Evolutionary conservation across 2,797 vertebrate genomes (phyloP).

Genomic region (Mormyrus hasselquistii): DNA sequence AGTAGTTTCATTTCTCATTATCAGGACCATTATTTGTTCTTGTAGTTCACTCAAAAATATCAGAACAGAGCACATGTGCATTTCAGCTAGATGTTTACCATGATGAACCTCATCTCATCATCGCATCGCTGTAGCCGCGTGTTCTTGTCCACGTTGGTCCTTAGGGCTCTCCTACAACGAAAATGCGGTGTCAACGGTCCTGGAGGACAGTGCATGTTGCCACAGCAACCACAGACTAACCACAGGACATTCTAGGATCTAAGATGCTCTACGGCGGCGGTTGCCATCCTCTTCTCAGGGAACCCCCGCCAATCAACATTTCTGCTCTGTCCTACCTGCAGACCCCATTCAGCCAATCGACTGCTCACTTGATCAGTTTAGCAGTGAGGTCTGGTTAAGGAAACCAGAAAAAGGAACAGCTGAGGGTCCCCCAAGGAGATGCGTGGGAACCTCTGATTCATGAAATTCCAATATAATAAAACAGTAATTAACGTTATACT

Average conservation of each 20-base stretch:
- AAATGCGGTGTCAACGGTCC: neutral
- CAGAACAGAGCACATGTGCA: neutral
- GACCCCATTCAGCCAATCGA: neutral
- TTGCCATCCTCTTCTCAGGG: neutral
- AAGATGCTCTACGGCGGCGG: neutral
- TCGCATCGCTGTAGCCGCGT: slow-evolving; percentile 38
- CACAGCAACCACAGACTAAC: neutral
- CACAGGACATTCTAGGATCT: neutral
- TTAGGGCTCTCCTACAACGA: slow-evolving; percentile 49
- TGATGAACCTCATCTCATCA: slow-evolving; percentile 35
- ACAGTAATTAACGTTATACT: neutral
- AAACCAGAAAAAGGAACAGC: neutral
- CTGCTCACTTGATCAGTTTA: neutral
- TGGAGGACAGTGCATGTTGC: neutral
- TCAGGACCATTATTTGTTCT: neutral
- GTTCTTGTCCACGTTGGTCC: slow-evolving; percentile 35
- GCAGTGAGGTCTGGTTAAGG: neutral
- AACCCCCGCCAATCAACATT: neutral
- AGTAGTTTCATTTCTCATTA: neutral
- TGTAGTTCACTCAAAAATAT: neutral
- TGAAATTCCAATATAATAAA: neutral
- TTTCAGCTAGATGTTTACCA: slow-evolving; percentile 42
- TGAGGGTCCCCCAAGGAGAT: neutral
- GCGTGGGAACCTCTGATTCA: neutral
- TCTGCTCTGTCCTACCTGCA: neutral